Conservation (phyloP, 2,888 invertebrate genomes). For the Zaprionus obscuricornis region DNA sequence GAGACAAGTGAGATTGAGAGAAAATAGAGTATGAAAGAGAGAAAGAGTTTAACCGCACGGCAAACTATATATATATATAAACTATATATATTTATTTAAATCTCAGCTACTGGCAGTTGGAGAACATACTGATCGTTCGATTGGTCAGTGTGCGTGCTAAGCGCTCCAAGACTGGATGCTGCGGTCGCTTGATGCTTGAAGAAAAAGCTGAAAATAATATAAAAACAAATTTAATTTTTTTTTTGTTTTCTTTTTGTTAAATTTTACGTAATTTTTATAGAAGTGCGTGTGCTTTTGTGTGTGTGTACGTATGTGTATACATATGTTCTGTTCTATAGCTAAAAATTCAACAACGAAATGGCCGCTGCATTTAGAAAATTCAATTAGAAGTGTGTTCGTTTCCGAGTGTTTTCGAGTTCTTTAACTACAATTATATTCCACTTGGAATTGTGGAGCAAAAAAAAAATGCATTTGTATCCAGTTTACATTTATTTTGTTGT, state of each 20-base stretch:
- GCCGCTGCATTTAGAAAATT: slow-evolving; percentile 65
- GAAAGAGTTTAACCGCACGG: background rate
- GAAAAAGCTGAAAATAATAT: slow-evolving; percentile 29
- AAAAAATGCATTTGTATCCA: slow-evolving; percentile 67
- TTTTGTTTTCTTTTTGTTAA: background rate
- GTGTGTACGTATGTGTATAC: slow-evolving; percentile 20
- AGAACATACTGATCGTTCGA: slow-evolving; percentile 22
- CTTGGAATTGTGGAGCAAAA: slow-evolving; percentile 12
- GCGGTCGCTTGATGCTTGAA: slow-evolving; percentile 55
- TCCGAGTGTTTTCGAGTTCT: too few relatives aligned
- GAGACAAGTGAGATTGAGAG: slow-evolving; percentile 1
- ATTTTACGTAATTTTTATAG: slow-evolving; percentile 53
- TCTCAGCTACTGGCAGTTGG: slow-evolving; percentile 10
- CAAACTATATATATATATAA: background rate
- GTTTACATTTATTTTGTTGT: slow-evolving; percentile 53
- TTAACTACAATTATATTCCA: slow-evolving; percentile 24
- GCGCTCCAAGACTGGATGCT: slow-evolving; percentile 72
- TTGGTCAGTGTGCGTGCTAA: slow-evolving; percentile 72
- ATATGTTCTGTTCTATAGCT: slow-evolving; percentile 21
- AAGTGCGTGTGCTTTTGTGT: slow-evolving; percentile 17
- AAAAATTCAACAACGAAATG: slow-evolving; percentile 54
- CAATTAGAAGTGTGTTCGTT: slow-evolving; percentile 52
- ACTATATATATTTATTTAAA: slow-evolving; percentile 7
- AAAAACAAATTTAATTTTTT: slow-evolving; percentile 17
- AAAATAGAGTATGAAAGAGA: background rate